A percentile compares a stretch with the other conserved stretches of the same genome.
Evolutionary conservation across 2,797 vertebrate genomes (phyloP).

Genomic region (Clarias fuscus): DNA sequence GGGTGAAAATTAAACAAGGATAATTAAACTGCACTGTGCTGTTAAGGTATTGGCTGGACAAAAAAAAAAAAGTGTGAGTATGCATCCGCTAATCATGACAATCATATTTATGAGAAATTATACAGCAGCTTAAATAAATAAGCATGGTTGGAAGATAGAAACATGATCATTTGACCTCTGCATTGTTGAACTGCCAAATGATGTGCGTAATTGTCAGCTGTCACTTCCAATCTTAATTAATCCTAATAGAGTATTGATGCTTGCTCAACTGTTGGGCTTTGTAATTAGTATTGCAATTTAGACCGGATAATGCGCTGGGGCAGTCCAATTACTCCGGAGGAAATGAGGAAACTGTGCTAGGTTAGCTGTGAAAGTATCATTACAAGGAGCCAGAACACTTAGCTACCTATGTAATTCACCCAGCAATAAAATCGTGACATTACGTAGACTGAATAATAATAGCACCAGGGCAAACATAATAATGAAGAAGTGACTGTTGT

Average conservation of each 20-base stretch:
- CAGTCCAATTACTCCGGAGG: conserved; percentile 88
- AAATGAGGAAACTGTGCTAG: conserved; percentile 74
- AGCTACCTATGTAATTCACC: conserved; percentile 3
- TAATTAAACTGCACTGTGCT: conserved; percentile 24
- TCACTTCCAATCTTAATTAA: conserved; percentile 97
- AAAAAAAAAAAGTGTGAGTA: conserved; percentile 28
- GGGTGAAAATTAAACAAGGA: conserved; percentile 49
- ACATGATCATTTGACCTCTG: conserved; percentile 76
- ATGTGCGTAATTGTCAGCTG: conserved; percentile 91
- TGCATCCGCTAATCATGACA: conserved; percentile 26
- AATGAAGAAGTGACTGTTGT: not conserved
- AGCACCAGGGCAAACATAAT: not conserved
- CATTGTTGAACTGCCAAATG: conserved; percentile 82
- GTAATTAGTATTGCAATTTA: conserved; percentile 97
- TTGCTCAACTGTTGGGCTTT: conserved; percentile 91
- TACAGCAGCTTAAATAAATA: conserved; percentile 53
- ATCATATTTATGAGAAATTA: conserved; percentile 47
- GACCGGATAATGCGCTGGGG: conserved; percentile 80
- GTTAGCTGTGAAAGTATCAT: conserved; percentile 74
- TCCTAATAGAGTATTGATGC: conserved; percentile 98
- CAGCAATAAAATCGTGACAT: conserved; percentile 26
- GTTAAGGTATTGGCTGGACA: conserved; percentile 29
- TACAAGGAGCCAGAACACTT: conserved; percentile 55
- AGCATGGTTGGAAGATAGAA: conserved; percentile 59
- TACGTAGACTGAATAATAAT: conserved; percentile 3